Evolutionary conservation across 2,113 vertebrate genomes (phyloP).

Genomic region (Leucoraja erinaceus): DNA sequence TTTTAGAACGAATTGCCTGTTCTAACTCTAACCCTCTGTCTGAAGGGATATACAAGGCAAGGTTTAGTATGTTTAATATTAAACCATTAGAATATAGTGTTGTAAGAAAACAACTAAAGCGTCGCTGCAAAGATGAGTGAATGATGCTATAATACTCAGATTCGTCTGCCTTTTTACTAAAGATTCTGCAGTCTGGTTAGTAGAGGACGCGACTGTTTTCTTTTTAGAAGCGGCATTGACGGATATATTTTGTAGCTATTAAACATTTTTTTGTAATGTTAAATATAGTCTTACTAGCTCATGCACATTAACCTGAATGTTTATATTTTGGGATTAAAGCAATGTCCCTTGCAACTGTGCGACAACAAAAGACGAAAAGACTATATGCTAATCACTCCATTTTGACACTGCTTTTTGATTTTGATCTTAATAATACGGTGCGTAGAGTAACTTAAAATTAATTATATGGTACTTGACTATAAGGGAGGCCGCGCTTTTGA

Average conservation of each 20-base stretch:
- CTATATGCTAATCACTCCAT: slow-evolving; percentile 54
- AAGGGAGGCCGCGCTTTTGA: slow-evolving; percentile 47
- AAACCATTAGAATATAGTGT: neutral
- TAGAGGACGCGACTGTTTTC: slow-evolving; percentile 3
- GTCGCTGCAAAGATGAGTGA: neutral
- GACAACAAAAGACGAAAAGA: slow-evolving; percentile 51
- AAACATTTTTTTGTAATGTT: slow-evolving; percentile 23
- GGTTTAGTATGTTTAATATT: neutral
- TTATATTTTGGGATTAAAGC: slow-evolving; percentile 52
- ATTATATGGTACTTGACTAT: slow-evolving; percentile 53
- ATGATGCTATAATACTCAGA: neutral
- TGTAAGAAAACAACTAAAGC: neutral
- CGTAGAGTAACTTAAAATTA: slow-evolving; percentile 58
- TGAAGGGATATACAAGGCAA: slow-evolving; percentile 11
- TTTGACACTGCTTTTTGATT: slow-evolving; percentile 47
- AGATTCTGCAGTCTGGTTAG: neutral
- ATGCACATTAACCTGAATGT: slow-evolving; percentile 43
- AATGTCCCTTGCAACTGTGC: slow-evolving; percentile 45
- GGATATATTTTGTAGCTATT: neutral
- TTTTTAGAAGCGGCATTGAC: neutral
- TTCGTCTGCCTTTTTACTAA: neutral
- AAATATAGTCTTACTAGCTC: slow-evolving; percentile 44
- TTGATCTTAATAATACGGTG: slow-evolving; percentile 49
- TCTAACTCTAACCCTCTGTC: slow-evolving; percentile 1
- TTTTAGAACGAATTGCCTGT: slow-evolving; percentile 27